phyloP scores from a whole-genome alignment of 2,888 invertebrate genomes.

The Oligia strigilis region DNA sequence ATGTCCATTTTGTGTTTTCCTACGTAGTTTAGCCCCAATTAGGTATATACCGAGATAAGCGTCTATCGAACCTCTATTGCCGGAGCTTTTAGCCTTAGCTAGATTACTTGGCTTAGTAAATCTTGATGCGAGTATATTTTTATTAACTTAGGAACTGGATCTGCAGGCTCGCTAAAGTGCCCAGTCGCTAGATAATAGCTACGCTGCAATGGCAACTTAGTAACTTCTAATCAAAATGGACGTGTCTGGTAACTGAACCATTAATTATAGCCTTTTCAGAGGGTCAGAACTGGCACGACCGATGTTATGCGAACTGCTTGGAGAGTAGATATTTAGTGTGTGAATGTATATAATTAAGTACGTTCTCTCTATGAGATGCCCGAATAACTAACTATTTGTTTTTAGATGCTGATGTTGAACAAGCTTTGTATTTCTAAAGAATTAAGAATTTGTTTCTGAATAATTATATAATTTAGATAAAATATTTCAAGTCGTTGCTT shows the following conservation, averaged over 20 bases:
- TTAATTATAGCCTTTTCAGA: conserved; percentile 39
- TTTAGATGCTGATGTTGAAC: not conserved
- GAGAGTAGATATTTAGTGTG: not conserved
- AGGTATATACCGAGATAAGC: conserved; percentile 50
- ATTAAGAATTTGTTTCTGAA: conserved; percentile 7
- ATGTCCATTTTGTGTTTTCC: conserved; percentile 45
- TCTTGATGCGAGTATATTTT: conserved; percentile 56
- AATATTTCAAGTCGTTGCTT: conserved; percentile 2
- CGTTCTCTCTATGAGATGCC: not conserved
- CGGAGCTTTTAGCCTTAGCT: conserved; percentile 45
- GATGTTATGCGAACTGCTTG: conserved; percentile 5
- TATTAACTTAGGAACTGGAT: conserved; percentile 49
- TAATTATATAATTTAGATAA: not conserved
- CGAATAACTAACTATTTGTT: not conserved
- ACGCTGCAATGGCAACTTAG: conserved; percentile 42
- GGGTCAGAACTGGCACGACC: not conserved
- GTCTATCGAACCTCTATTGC: conserved; percentile 48
- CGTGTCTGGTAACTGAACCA: conserved; percentile 40
- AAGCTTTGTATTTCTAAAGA: conserved; percentile 3
- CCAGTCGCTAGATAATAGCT: conserved; percentile 53
- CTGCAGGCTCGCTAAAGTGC: conserved; percentile 46
- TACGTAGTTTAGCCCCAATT: conserved; percentile 52
- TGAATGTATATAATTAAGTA: not conserved
- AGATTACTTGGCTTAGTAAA: conserved; percentile 52
- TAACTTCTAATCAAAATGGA: conserved; percentile 50